phyloP scores from a whole-genome alignment of 1,140 invertebrate species.

The Stegodyphus mimosarum region DNA sequence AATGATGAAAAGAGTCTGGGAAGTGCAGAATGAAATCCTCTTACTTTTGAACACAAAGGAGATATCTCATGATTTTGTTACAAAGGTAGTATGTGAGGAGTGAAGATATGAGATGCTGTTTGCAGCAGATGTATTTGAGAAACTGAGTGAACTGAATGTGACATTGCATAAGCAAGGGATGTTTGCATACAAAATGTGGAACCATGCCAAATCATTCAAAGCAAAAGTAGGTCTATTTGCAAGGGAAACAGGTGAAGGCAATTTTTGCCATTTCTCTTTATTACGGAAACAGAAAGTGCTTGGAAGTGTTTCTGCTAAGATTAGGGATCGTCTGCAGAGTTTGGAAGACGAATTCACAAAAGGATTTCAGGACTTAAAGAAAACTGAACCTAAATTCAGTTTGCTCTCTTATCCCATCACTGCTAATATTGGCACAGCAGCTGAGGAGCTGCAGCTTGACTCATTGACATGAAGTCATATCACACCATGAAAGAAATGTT shows the following conservation, averaged over 20 bases:
- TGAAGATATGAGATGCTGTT: background rate
- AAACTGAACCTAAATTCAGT: background rate
- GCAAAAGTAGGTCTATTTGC: background rate
- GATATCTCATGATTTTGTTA: background rate
- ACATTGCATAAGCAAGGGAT: background rate
- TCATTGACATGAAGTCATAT: background rate
- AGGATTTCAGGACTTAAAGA: background rate
- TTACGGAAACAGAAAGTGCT: background rate
- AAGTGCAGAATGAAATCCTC: background rate
- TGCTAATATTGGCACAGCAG: background rate
- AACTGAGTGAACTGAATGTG: background rate
- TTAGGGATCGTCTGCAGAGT: background rate
- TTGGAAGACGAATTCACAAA: background rate
- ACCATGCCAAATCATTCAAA: background rate
- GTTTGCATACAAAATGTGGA: background rate
- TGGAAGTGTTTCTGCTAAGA: background rate
- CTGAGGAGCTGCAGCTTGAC: background rate
- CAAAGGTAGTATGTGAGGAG: background rate
- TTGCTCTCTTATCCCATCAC: background rate
- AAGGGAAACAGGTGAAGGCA: background rate
- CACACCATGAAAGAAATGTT: background rate
- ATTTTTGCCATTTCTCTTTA: background rate
- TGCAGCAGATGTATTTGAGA: background rate
- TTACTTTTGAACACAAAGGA: background rate
- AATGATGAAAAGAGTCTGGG: background rate